Evolutionary conservation across 2,113 vertebrate genomes (phyloP).

Genomic region (Egretta garzetta): DNA sequence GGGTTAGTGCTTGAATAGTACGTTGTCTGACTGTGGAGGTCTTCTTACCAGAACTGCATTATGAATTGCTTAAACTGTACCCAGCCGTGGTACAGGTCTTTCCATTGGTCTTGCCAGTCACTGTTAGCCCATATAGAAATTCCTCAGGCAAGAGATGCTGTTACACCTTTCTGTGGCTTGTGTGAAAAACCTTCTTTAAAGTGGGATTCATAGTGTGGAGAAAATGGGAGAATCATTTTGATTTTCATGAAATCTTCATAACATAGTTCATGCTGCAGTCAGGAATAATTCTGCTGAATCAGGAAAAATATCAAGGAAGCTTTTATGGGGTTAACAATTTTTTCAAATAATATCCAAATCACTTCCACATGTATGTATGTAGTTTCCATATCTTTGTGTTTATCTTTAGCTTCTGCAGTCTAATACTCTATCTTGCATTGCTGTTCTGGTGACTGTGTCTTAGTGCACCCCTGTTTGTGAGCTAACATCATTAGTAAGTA

Average conservation of each 20-base stretch:
- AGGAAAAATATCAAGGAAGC: neutral
- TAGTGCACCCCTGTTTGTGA: constrained; percentile 39
- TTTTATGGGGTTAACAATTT: neutral
- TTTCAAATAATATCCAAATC: neutral
- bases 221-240: neutral
- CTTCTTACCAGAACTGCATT: constrained; percentile 61
- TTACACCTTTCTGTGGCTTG: neutral
- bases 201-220: neutral
- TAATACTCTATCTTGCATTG: constrained; percentile 50
- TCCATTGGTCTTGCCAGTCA: neutral
- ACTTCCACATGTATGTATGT: neutral
- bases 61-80: neutral
- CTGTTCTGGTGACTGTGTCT: constrained; percentile 75
- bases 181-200: neutral
- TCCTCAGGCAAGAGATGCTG: neutral
- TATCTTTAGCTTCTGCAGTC: constrained; percentile 51
- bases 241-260: neutral
- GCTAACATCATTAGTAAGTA: neutral
- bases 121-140: neutral
- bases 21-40: constrained; percentile 30
- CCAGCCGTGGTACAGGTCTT: neutral
- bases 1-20: constrained; percentile 29
- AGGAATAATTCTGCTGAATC: neutral
- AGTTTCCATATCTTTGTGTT: constrained; percentile 44
- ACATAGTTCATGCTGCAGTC: neutral